phyloP scores from a whole-genome alignment of 2,797 vertebrate genomes.

The Alectoris magna region DNA sequence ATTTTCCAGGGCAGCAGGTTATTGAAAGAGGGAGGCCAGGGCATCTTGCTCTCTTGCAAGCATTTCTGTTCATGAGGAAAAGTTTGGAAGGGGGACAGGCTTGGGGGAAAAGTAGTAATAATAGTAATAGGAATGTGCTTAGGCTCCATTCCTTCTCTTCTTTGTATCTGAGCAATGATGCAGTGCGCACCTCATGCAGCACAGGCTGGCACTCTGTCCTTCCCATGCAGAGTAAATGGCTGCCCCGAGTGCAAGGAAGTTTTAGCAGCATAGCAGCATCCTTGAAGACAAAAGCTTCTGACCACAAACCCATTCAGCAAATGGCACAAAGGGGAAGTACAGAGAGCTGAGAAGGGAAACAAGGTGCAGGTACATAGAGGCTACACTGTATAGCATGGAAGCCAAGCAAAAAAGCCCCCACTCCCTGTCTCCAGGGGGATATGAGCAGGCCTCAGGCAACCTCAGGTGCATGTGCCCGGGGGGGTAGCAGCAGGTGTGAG shows the following conservation, averaged over 20 bases:
- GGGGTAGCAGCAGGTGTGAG: neutral
- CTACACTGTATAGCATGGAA: neutral
- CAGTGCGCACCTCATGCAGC: neutral
- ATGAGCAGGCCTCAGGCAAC: neutral
- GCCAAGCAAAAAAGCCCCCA: neutral
- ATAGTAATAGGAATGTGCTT: neutral
- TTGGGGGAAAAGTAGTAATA: neutral
- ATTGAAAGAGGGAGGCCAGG: neutral
- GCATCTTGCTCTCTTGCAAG: neutral
- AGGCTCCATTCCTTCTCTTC: neutral
- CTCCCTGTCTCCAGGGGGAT: constrained; percentile 1
- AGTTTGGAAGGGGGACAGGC: neutral
- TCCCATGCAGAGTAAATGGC: neutral
- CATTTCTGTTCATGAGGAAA: fast-evolving
- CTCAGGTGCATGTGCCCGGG: constrained; percentile 12
- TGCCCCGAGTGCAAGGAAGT: fast-evolving
- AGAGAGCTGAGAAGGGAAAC: fast-evolving
- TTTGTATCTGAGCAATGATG: neutral
- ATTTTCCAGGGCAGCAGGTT: neutral
- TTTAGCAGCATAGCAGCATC: neutral
- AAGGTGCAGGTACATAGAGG: neutral
- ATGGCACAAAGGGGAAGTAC: neutral
- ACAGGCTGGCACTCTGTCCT: neutral
- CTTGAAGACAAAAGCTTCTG: neutral
- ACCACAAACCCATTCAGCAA: neutral